A percentile compares a stretch with the other conserved stretches of the same genome.
Evolutionary conservation across 1,140 invertebrate species (phyloP).

Genomic region (Palaemon carinicauda): DNA sequence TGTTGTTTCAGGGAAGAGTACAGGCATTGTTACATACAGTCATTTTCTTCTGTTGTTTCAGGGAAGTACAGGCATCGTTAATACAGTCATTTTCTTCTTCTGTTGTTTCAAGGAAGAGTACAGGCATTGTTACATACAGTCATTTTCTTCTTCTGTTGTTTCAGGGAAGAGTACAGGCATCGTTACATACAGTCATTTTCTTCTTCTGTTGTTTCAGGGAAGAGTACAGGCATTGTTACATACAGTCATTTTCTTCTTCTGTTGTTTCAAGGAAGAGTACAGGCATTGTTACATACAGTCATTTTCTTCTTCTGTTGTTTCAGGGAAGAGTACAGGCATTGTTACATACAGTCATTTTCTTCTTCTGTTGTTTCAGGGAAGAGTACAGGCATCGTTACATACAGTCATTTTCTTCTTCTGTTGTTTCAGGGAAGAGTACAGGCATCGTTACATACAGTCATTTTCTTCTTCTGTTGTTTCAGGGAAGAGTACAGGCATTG

Average conservation of each 20-base stretch:
- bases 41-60: background rate
- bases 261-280: conserved; percentile 54
- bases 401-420: background rate
- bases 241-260: background rate
- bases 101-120: conserved; percentile 51
- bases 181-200: conserved; percentile 73
- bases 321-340: conserved; percentile 72
- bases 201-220: conserved; percentile 28
- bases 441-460: conserved; percentile 80
- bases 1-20: conserved; percentile 52
- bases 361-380: conserved; percentile 38
- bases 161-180: conserved; percentile 72
- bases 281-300: conserved; percentile 81
- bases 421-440: conserved; percentile 61
- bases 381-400: conserved; percentile 81
- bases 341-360: conserved; percentile 73
- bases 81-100: background rate
- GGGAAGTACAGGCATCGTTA: conserved; percentile 78
- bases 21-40: conserved; percentile 81
- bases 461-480: background rate
- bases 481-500: conserved; percentile 74
- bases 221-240: conserved; percentile 81
- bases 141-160: background rate
- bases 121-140: conserved; percentile 81
- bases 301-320: background rate